Evolutionary conservation across 2,888 invertebrate species (phyloP).

Genomic region (Hydropsyche betteni): DNA sequence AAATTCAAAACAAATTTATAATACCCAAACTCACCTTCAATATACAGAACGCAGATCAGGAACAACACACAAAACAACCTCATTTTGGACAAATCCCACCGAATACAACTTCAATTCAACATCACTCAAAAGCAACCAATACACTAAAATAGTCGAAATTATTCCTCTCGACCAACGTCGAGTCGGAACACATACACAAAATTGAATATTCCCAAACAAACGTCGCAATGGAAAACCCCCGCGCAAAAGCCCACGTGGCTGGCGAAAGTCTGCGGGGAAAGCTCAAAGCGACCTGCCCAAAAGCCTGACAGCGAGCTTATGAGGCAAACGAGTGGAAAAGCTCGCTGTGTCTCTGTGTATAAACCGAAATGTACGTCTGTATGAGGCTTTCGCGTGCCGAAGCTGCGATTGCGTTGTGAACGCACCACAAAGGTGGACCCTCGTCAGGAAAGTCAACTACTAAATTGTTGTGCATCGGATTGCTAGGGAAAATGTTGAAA

Average conservation of each 20-base stretch:
- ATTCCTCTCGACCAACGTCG: too few species aligned
- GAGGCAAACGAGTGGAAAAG: constrained; percentile 35
- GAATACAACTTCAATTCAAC: neutral
- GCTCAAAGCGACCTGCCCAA: constrained; percentile 30
- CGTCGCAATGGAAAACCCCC: neutral
- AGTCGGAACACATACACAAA: too few species aligned
- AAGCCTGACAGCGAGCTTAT: constrained; percentile 38
- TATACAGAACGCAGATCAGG: neutral
- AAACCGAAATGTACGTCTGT: too few species aligned
- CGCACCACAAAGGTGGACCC: too few species aligned
- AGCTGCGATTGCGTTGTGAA: constrained; percentile 23
- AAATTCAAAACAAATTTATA: too few species aligned
- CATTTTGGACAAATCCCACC: neutral
- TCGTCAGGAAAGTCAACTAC: neutral
- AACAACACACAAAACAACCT: neutral
- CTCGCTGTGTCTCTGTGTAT: neutral
- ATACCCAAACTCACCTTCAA: neutral
- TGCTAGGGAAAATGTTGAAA: too few species aligned
- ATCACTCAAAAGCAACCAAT: too few species aligned
- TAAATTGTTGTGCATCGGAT: neutral
- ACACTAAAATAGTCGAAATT: too few species aligned
- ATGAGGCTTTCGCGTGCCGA: neutral
- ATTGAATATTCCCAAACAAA: too few species aligned
- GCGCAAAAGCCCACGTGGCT: constrained; percentile 2
- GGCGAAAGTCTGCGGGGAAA: neutral